Evolutionary conservation across 2,888 invertebrate genomes (phyloP).

Genomic region (Erannis defoliaria): DNA sequence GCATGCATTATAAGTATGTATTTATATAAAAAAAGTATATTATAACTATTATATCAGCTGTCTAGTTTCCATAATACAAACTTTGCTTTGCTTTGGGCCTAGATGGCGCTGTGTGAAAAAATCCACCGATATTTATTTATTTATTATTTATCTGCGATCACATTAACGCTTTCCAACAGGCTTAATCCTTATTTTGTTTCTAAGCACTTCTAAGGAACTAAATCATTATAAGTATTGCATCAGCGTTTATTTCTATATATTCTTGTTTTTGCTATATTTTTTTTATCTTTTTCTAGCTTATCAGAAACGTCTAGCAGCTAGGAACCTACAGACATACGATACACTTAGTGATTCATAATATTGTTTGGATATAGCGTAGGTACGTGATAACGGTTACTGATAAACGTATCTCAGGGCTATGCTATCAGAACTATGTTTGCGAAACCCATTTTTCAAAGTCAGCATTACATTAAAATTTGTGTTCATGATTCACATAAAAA

Average conservation of each 20-base stretch:
- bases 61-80: no score
- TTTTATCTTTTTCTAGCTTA: not conserved
- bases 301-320: not conserved
- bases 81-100: no score
- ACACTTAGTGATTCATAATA: slow-evolving; percentile 5
- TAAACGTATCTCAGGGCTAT: not conserved
- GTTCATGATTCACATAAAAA: slow-evolving; percentile 4
- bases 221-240: not conserved
- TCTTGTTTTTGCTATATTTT: not conserved
- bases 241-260: not conserved
- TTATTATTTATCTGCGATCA: no score
- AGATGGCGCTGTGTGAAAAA: not conserved
- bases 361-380: not conserved
- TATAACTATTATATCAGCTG: no score
- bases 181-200: not conserved
- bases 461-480: not conserved
- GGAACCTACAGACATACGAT: not conserved
- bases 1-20: no score
- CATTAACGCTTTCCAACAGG: no score
- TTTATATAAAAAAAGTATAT: no score
- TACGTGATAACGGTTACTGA: not conserved
- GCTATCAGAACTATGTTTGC: slow-evolving; percentile 2
- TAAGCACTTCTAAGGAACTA: not conserved
- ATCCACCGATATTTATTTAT: not conserved
- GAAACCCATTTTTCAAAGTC: not conserved